Conservation (phyloP, 2,888 invertebrate species). For the Eupithecia dodoneata region DNA sequence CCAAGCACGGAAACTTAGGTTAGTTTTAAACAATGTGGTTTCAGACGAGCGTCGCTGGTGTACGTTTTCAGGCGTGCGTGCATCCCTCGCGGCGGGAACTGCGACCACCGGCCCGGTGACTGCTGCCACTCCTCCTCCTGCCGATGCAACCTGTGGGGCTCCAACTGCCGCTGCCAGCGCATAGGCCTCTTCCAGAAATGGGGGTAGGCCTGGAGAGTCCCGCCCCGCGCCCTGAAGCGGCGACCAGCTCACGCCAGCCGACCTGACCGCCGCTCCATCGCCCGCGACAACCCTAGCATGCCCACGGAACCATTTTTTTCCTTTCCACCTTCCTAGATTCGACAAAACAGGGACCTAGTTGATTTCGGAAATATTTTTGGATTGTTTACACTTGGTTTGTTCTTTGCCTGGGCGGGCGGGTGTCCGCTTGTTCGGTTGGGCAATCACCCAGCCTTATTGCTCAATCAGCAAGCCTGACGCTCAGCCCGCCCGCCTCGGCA, state of each 20-base stretch:
- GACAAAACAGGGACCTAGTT: slow-evolving; percentile 80
- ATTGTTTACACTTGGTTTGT: slow-evolving; percentile 62
- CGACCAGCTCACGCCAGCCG: slow-evolving; percentile 72
- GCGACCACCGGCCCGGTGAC: slow-evolving; percentile 93
- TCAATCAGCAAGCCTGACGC: slow-evolving; percentile 85
- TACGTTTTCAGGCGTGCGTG: slow-evolving; percentile 94
- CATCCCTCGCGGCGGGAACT: slow-evolving; percentile 91
- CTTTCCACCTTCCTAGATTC: slow-evolving; percentile 62
- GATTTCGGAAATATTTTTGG: slow-evolving; percentile 79
- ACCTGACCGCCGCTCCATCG: slow-evolving; percentile 76
- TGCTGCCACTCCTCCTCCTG: slow-evolving; percentile 94
- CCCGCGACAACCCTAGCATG: slow-evolving; percentile 68
- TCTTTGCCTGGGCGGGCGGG: slow-evolving; percentile 72
- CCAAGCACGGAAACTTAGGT: slow-evolving; percentile 70
- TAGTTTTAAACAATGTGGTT: slow-evolving; percentile 84
- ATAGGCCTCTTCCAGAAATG: slow-evolving; percentile 95
- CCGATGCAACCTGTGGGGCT: slow-evolving; percentile 95
- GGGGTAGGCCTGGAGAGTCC: slow-evolving; percentile 80
- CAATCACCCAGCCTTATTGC: slow-evolving; percentile 90
- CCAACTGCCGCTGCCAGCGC: slow-evolving; percentile 94
- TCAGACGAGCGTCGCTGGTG: slow-evolving; percentile 93
- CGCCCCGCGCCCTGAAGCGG: slow-evolving; percentile 65
- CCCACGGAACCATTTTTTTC: slow-evolving; percentile 75
- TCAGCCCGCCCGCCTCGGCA: slow-evolving; percentile 71
- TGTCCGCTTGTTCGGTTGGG: slow-evolving; percentile 87